Base-by-base conservation (phyloP, 2,888 invertebrate genomes). In the Oscheius sp. region DNA sequence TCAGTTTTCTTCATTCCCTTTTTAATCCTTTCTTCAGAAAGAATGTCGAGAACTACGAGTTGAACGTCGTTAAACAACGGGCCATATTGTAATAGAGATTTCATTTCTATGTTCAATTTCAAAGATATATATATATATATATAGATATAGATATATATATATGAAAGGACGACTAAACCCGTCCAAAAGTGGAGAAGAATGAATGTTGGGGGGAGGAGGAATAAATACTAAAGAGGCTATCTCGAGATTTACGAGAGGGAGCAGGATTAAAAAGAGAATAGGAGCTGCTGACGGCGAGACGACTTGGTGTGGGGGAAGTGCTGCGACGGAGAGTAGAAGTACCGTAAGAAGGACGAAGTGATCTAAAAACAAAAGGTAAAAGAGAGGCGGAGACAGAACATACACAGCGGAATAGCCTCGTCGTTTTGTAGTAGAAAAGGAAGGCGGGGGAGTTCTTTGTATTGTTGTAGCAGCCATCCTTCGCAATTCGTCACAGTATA, bases 1-100 rank as follows among this genome's bases (percentile, higher is more conserved):
- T 95, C 87, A 24, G 28, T 17, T 38, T 12, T 41, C 22, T 38
- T 4, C 12, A 2, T 8, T 56, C 17, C 2, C 2, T 22, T 14
- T 24, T 4, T 17, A 38, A 22, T n/a, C 5, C 9, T 6, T 14
- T n/a, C 44, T 59, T 59, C 59, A 59, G 59, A 12, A 30, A n/a
- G 24, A 41, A 41, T 59, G 59, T 26, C 59, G 59, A 26, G 59
- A 59, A 59, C 44, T 59, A 17, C 59, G 59, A 44, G 59, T 59
- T 17, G 59, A 59, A n/a, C 59, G 59, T 24, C 59, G 59, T 12
- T 59, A 28, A 47, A 47, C 32, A 20, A 56, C 56, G 56, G 56
- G 56, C 38, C 24, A 22, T 33, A 6, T n/a, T n/a, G n/a, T n/a
- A n/a, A n/a, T n/a, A n/a, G n/a, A n/a, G n/a, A n/a, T n/a, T n/a